Conservation (phyloP, 2,113 vertebrate species). For the Actenoides lindsayi region DNA sequence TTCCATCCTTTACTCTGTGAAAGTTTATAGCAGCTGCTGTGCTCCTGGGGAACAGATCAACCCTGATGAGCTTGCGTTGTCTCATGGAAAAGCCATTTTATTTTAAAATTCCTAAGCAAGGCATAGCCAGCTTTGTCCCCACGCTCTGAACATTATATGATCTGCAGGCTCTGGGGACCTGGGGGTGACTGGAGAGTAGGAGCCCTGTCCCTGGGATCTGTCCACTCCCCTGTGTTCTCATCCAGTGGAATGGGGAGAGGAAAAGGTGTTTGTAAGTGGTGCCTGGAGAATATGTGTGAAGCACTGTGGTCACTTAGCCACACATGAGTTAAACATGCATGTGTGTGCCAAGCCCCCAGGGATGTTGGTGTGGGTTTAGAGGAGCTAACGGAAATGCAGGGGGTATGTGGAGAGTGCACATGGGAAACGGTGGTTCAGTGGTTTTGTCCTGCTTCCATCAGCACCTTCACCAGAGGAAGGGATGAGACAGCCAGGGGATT, state of each 20-base stretch:
- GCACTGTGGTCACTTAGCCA: background rate
- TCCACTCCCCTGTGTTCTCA: background rate
- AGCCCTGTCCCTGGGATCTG: fast-evolving
- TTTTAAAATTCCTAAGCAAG: background rate
- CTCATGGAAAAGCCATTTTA: constrained; percentile 53
- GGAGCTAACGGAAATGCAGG: background rate
- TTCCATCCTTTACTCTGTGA: constrained; percentile 20
- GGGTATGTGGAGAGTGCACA: background rate
- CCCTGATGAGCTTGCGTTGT: constrained; percentile 33
- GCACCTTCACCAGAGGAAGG: background rate
- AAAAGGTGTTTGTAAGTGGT: background rate
- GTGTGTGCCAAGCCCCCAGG: fast-evolving
- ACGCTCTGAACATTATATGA: background rate
- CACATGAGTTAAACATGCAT: background rate
- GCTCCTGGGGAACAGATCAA: constrained; percentile 58
- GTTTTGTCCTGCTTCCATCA: background rate
- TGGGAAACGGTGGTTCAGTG: background rate
- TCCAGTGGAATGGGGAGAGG: background rate
- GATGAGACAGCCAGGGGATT: background rate
- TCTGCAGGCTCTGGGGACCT: background rate
- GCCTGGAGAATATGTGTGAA: background rate
- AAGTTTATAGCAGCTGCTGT: constrained; percentile 49
- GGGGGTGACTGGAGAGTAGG: background rate
- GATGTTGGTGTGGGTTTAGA: background rate
- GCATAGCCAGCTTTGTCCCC: background rate